A percentile compares a stretch with the other conserved stretches of the same genome.
Conservation (phyloP, 2,888 invertebrate genomes). For the Cetonia aurata region DNA sequence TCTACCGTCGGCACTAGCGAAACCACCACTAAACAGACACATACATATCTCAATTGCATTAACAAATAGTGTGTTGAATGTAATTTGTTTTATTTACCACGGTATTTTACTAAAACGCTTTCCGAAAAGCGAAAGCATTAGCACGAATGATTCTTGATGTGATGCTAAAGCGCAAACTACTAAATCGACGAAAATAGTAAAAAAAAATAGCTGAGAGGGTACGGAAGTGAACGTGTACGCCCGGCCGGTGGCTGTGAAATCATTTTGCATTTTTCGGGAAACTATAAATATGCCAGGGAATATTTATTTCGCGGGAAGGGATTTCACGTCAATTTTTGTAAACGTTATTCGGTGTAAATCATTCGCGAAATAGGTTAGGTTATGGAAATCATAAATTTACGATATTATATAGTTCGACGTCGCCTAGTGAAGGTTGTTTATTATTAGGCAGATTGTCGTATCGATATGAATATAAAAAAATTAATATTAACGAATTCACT, state of each 20-base stretch:
- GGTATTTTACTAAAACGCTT: too few species aligned
- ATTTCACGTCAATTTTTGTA: slow-evolving; percentile 62
- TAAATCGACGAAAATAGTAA: neutral
- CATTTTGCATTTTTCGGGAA: slow-evolving; percentile 53
- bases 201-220: slow-evolving; percentile 5
- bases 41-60: too few species aligned
- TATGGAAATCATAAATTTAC: slow-evolving; percentile 50
- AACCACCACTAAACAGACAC: too few species aligned
- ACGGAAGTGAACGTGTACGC: slow-evolving; percentile 33
- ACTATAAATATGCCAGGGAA: slow-evolving; percentile 63
- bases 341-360: slow-evolving; percentile 60
- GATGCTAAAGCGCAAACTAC: neutral
- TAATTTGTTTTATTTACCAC: too few species aligned
- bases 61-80: too few species aligned
- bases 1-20: slow-evolving; percentile 7
- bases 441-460: slow-evolving; percentile 9
- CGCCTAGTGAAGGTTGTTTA: slow-evolving; percentile 39
- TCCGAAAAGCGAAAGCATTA: too few species aligned
- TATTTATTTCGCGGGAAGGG: slow-evolving; percentile 62
- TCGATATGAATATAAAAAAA: neutral
- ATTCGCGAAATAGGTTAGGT: slow-evolving; percentile 55
- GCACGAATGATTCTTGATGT: neutral
- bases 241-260: slow-evolving; percentile 30
- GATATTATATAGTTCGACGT: slow-evolving; percentile 45
- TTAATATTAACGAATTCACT: slow-evolving; percentile 9